Conservation (phyloP, 1,140 invertebrate species). For the Olivierus martensii region DNA sequence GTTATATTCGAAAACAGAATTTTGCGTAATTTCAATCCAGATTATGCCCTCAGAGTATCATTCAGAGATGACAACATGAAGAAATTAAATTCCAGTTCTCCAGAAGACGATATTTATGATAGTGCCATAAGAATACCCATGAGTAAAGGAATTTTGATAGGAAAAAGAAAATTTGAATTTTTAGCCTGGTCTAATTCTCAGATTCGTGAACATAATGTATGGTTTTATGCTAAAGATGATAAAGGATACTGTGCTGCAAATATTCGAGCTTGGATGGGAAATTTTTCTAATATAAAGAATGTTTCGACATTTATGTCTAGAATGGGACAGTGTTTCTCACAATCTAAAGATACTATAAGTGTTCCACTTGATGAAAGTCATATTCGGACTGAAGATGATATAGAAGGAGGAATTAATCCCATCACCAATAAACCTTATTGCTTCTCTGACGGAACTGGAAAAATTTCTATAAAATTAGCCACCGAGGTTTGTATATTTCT, state of each 20-base stretch:
- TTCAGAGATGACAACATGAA: constrained; percentile 16
- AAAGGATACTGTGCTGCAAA: constrained; percentile 7
- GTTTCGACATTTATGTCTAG: constrained; percentile 23
- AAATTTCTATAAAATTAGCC: no score
- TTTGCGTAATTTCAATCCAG: constrained; percentile 13
- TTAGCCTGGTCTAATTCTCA: constrained; percentile 15
- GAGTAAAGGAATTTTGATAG: constrained; percentile 2
- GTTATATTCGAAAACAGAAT: constrained; percentile 14
- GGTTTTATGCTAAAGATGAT: constrained; percentile 12
- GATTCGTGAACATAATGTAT: constrained; percentile 12
- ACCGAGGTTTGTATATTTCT: no score
- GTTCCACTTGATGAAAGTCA: not conserved
- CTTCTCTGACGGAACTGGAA: no score
- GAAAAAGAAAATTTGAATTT: constrained; percentile 8
- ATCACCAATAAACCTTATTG: no score
- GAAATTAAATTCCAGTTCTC: constrained; percentile 6
- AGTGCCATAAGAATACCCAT: not conserved
- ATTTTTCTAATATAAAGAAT: constrained; percentile 17
- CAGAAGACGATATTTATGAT: not conserved
- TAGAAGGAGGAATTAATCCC: no score
- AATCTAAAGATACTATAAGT: constrained; percentile 9
- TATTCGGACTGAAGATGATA: no score
- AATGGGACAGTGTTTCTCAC: constrained; percentile 19
- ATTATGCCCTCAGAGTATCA: constrained; percentile 14
- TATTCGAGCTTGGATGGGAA: constrained; percentile 24